Percentiles rank a stretch among this genome's conserved stretches.
Evolutionary conservation across 2,888 invertebrate species (phyloP).

Genomic region (Acleris holmiana): DNA sequence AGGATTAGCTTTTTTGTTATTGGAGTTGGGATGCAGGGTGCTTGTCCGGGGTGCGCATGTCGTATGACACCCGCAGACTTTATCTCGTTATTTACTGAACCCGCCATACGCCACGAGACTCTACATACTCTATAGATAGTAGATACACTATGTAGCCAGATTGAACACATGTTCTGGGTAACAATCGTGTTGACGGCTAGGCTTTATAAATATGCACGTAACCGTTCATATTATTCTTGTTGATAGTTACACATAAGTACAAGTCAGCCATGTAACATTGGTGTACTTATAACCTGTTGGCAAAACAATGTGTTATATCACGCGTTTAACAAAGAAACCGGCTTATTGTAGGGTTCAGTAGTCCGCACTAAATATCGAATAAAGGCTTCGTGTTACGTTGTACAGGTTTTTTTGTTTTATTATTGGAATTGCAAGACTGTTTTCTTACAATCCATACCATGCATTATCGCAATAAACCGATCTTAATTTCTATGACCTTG

Average conservation of each 20-base stretch:
- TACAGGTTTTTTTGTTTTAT: no score
- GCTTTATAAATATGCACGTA: slow-evolving; percentile 8
- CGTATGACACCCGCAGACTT: slow-evolving; percentile 54
- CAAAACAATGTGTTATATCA: neutral
- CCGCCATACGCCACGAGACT: slow-evolving; percentile 70
- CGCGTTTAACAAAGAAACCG: no score
- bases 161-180: slow-evolving; percentile 38
- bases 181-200: slow-evolving; percentile 40
- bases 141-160: slow-evolving; percentile 55
- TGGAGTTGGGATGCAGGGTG: no score
- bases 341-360: no score
- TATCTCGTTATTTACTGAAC: slow-evolving; percentile 73
- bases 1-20: no score
- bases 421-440: no score
- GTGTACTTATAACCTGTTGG: neutral
- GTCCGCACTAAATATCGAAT: no score
- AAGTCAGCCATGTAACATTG: neutral
- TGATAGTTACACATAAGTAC: no score
- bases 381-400: no score
- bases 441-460: no score
- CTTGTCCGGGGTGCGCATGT: slow-evolving; percentile 43
- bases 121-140: slow-evolving; percentile 42
- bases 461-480: no score
- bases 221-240: neutral
- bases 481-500: no score